Conservation (phyloP, 2,797 vertebrate genomes). For the Molossus molossus region DNA sequence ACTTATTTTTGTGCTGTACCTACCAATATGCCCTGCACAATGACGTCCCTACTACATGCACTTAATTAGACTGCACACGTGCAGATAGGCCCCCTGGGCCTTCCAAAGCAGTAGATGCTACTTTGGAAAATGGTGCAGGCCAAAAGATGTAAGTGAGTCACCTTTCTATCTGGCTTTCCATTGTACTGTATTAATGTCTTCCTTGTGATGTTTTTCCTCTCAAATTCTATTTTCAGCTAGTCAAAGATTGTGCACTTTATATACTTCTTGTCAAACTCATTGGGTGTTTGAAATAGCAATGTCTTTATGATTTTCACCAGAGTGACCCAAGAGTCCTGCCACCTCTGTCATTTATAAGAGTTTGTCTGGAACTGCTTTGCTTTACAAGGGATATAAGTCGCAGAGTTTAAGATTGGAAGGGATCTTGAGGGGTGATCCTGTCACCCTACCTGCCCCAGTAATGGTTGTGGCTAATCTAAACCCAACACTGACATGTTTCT, state of each 20-base stretch:
- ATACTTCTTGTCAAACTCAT: constrained; percentile 18
- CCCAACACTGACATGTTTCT: not conserved
- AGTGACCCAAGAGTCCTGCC: not conserved
- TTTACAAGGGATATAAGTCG: not conserved
- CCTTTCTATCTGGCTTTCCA: constrained; percentile 68
- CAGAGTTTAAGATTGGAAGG: constrained; percentile 51
- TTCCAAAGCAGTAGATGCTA: constrained; percentile 35
- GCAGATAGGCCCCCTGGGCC: not conserved
- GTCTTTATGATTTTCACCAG: constrained; percentile 22
- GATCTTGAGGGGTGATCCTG: not conserved
- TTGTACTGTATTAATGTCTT: constrained; percentile 44
- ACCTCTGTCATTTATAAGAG: constrained; percentile 39
- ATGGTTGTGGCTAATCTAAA: not conserved
- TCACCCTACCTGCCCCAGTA: not conserved
- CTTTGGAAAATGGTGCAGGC: constrained; percentile 73
- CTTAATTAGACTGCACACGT: constrained; percentile 75
- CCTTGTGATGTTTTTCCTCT: constrained; percentile 2
- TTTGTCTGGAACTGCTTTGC: not conserved
- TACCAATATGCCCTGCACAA: constrained; percentile 67
- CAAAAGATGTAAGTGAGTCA: constrained; percentile 75
- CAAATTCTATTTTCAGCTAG: not conserved
- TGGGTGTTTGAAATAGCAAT: constrained; percentile 42
- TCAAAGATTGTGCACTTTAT: not conserved
- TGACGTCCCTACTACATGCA: constrained; percentile 65
- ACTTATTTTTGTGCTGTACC: constrained; percentile 65